Evolutionary conservation across 2,797 vertebrate species (phyloP), one percentile per base, ranked within the genome.

Genomic region (Nannoperca australis): DNA sequence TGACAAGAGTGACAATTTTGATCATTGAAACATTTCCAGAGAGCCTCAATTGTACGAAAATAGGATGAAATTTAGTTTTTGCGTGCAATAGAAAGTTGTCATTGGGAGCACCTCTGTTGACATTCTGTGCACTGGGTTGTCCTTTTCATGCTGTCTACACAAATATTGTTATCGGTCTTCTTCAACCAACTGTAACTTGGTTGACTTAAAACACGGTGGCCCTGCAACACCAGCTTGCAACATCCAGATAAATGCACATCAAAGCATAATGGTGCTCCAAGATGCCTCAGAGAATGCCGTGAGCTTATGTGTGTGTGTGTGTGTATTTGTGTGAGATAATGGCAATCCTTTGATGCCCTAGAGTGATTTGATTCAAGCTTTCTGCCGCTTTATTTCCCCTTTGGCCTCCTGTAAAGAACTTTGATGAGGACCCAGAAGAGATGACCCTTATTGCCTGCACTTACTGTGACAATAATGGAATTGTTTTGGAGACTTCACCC

Each of bases 401-500:
- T 70, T 85, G 85, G 79, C 78, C 84, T 91, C 85, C 83, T 78
- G 80, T 87, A 82, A 91, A 90, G 89, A 90, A 89, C 95, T 94
- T 94, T 95, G 95, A 96, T 94, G 90, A 91, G 86, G 66, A 87
- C 89, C 69, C 73, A 88, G 85, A 93, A 91, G 91, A 93, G 92
- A 85, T 85, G 89, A 89, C 94, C 95, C 95, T 94, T 93, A 96
- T 95, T 84, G 90, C 92, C 92, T 91, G 90, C 89, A 86, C 92
- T 90, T 76, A 73, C 89, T 93, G 87, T 90, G 92, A 93, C 93
- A 93, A 91, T 92, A 92, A 88, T 83, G 87, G 92, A 90, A 92
- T 94, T 93, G 94, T 95, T 95, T 94, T 95, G 94, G 93, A 95
- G 94, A 92, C 91, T 86, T 88, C 83, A 84, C 73, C 87, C 71